Percentiles rank a stretch among this genome's conserved stretches.
Evolutionary conservation across 2,888 invertebrate genomes (phyloP).

Genomic region (Brachyopa scutellaris): DNA sequence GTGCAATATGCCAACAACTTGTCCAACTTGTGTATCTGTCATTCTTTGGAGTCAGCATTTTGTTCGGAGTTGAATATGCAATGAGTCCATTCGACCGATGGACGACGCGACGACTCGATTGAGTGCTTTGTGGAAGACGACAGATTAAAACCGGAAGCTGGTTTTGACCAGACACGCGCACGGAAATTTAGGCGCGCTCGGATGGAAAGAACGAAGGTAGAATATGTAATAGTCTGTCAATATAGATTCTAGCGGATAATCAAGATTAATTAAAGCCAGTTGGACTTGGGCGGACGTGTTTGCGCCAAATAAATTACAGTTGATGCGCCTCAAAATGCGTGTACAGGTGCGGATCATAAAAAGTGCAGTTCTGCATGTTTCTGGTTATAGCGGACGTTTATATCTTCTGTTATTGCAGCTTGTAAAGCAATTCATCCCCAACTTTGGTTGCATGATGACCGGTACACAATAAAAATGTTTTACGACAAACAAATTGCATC

Average conservation of each 20-base stretch:
- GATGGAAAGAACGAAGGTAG: neutral
- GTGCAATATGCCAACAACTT: constrained; percentile 45
- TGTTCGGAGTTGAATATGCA: neutral
- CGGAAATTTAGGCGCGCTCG: neutral
- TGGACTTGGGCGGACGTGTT: constrained; percentile 1
- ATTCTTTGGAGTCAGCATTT: constrained; percentile 10
- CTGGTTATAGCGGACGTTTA: too few relatives aligned
- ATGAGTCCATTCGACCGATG: too few relatives aligned
- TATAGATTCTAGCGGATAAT: constrained; percentile 27
- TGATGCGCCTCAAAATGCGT: neutral
- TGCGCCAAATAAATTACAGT: constrained; percentile 25
- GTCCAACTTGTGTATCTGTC: neutral
- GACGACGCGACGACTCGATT: constrained; percentile 19
- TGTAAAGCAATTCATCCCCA: too few relatives aligned
- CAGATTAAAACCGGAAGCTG: constrained; percentile 28
- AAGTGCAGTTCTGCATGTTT: too few relatives aligned
- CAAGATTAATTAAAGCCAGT: constrained; percentile 35
- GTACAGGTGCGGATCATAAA: too few relatives aligned
- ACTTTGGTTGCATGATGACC: too few relatives aligned
- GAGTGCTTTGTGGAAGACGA: constrained; percentile 16
- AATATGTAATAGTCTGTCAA: constrained; percentile 18
- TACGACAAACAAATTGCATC: too few relatives aligned
- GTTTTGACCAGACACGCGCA: neutral
- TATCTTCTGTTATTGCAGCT: too few relatives aligned
- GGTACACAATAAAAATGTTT: too few relatives aligned